Percentiles rank a stretch among this genome's conserved stretches.
Evolutionary conservation across 1,140 invertebrate species (phyloP).

Genomic region (Mizuhopecten yessoensis): DNA sequence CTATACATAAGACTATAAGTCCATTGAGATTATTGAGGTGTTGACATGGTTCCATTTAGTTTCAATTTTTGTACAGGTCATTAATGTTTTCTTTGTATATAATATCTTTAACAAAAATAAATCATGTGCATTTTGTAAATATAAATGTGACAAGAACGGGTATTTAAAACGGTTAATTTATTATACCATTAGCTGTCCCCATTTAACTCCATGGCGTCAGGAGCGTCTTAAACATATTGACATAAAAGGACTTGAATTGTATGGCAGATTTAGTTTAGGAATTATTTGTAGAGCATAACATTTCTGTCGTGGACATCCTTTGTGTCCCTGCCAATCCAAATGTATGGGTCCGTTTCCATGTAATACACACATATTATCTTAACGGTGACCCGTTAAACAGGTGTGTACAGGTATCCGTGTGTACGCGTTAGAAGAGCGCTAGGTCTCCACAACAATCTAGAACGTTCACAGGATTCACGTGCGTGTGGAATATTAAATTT

Average conservation of each 20-base stretch:
- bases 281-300: not conserved
- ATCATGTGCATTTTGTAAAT: not conserved
- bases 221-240: slow-evolving; percentile 4
- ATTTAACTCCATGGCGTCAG: not conserved
- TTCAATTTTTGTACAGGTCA: no score
- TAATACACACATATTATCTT: not conserved
- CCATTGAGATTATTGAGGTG: not conserved
- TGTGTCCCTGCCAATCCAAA: not conserved
- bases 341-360: not conserved
- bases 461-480: not conserved
- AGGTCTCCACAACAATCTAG: not conserved
- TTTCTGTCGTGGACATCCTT: not conserved
- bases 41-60: no score
- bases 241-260: slow-evolving; percentile 6
- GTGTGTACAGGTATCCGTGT: slow-evolving; percentile 17
- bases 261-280: not conserved
- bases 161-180: not conserved
- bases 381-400: not conserved
- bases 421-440: not conserved
- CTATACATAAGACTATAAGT: not conserved
- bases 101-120: not conserved
- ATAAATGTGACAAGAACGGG: no score
- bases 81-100: no score
- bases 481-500: not conserved
- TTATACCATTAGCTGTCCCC: not conserved